A percentile compares a stretch with the other conserved stretches of the same genome.
phyloP scores from a whole-genome alignment of 2,888 invertebrate species.

The Pachycephus smyrnensis region DNA sequence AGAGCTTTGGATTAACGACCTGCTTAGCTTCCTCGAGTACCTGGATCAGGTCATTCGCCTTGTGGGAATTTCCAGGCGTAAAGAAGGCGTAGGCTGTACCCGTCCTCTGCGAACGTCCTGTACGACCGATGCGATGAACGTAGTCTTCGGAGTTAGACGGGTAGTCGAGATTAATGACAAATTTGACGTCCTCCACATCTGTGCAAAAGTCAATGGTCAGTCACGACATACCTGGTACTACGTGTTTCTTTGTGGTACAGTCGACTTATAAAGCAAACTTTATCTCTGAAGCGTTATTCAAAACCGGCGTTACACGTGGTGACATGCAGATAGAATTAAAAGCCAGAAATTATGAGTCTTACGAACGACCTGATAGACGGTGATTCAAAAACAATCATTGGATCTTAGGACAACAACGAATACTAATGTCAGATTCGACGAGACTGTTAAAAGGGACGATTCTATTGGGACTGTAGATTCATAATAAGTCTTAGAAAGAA shows the following conservation, averaged over 20 bases:
- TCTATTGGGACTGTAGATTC: background rate
- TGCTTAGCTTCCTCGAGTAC: conserved; percentile 96
- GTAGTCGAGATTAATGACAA: conserved; percentile 99
- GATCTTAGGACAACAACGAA: background rate
- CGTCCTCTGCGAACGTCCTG: conserved; percentile 91
- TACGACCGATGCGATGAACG: conserved; percentile 96
- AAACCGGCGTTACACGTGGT: background rate
- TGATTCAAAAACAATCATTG: background rate
- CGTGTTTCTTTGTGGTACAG: conserved; percentile 62
- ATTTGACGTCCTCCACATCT: conserved; percentile 99
- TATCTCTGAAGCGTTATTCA: conserved; percentile 1
- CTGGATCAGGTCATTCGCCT: conserved; percentile 91
- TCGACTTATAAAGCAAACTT: conserved; percentile 55
- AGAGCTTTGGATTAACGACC: conserved; percentile 89
- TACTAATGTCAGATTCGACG: background rate
- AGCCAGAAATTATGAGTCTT: background rate
- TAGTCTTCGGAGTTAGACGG: conserved; percentile 98
- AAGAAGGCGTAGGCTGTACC: conserved; percentile 98
- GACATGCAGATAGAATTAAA: conserved; percentile 42
- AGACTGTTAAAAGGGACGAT: background rate
- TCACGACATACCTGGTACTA: conserved; percentile 36
- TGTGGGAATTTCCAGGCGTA: conserved; percentile 89
- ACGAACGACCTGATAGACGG: background rate
- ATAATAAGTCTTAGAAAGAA: background rate
- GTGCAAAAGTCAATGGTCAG: conserved; percentile 54